Base-by-base conservation (phyloP, 2,888 invertebrate genomes). In the Caenorhabditis angaria region DNA sequence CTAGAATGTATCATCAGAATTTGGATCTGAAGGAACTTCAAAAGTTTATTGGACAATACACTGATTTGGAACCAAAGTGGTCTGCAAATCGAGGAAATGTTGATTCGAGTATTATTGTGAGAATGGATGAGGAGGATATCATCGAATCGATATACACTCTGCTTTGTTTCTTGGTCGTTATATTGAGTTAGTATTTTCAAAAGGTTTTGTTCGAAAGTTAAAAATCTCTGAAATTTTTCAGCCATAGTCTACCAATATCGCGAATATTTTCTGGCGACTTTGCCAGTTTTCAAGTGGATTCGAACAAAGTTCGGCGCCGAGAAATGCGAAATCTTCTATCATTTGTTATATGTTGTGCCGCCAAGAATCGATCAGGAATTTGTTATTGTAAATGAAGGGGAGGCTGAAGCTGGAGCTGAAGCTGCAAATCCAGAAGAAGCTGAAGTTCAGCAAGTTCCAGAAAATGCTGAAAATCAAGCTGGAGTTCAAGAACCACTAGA, bases 1-100 rank as follows among this genome's bases (percentile, higher is more conserved):
- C 93, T 0, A 93, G 93, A 89, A 94, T 92, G 87, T 94, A 93
- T 41, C 65, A 57, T 27, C 54, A 61, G 20, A 24, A 56, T 1
- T 24, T 69, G 50, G 56, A 62, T 24, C 6, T 53, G 47, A 20
- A 22, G 3, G 54, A 54, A 28, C 41, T 51, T 27, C 56, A 65
- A 53, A 22, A 29, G 12, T 32, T 72, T 2, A 64, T 72, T 50
- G 29, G 22, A 8, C 12, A 56, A 8, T 59, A 68, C 28, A 72
- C 67, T 20, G 72, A 72, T 65, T 56, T 70, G 35, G 27, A 53
- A 12, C 50, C 12, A 61, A 70, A 22, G 41, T 57, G 29, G 24
- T 51, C 14, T 50, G 50, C 4, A 53, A 18, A 58, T 56, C 28
- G 22, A 24, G 28, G 54, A 20, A 2, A 56, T 27, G n/a, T 24